phyloP scores from a whole-genome alignment of 2,113 vertebrate species.

The Podarcis raffonei region DNA sequence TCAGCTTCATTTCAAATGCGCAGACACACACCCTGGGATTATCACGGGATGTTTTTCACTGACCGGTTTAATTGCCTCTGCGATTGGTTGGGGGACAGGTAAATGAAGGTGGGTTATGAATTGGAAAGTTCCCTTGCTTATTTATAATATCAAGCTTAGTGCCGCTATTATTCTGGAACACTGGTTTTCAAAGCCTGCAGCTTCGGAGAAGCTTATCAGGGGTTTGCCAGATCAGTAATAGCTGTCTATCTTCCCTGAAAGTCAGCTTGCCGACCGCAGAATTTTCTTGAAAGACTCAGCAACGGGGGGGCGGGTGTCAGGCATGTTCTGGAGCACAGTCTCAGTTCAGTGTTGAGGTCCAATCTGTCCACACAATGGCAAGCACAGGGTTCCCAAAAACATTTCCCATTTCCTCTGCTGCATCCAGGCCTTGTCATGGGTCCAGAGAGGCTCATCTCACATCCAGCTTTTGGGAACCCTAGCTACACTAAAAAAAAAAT shows the following conservation, averaged over 20 bases:
- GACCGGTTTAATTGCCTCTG: background rate
- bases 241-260: background rate
- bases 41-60: background rate
- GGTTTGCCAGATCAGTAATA: background rate
- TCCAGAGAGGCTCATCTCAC: no score
- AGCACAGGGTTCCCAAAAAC: background rate
- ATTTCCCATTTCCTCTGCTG: background rate
- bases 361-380: background rate
- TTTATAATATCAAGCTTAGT: background rate
- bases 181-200: background rate
- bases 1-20: background rate
- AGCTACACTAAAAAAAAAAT: no score
- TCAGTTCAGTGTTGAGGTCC: background rate
- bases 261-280: background rate
- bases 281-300: background rate
- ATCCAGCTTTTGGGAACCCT: no score
- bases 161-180: background rate
- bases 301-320: background rate
- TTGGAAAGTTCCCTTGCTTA: background rate
- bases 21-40: background rate
- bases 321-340: background rate
- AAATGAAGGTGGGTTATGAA: background rate
- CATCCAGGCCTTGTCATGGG: background rate
- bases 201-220: background rate
- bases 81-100: background rate